Base-by-base conservation (phyloP, 2,888 invertebrate species). In the Theretra japonica region DNA sequence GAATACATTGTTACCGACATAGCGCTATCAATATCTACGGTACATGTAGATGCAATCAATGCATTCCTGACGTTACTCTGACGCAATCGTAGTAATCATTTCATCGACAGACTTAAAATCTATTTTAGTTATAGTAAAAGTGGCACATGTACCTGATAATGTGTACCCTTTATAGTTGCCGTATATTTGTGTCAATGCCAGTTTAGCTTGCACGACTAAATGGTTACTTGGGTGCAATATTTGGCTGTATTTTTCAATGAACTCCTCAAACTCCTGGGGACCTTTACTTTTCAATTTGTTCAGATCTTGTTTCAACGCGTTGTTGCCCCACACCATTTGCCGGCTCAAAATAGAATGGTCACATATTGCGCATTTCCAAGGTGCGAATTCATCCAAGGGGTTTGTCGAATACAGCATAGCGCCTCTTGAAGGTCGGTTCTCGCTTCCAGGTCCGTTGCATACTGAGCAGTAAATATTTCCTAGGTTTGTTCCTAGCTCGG, bases 351-450 rank as follows among this genome's bases (percentile, higher is more conserved):
- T 93, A 73, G 88, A 88, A 77, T 96, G 94, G 4, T 92, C 92
- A 82, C 97, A 97, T 77, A 95, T 93, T 75, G 95, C 95, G 83
- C 97, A 97, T 75, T 95, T 93, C 97, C 97, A 97, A 6, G 88
- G 82, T 0, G 96, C 95, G 0, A 88, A 82, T 75, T 94, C 92
- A 74, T 96, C 93, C 72, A 96, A 86, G 0, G 97, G 96, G 83
- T 96, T 92, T 2, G 91, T 90, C 2, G 96, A 96, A 41, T 96
- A 78, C 62, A 96, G 83, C 93, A 95, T 95, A 72, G 90, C 94
- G 80, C 87, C 93, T 74, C 80, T 77, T 23, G 81, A 76, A 56
- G 82, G 41, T 50, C 72, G 76, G 17, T 76, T 78, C 41, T 79
- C 81, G 73, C 81, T 75, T 81, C 90, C 88, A 81, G 94, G 89